Percentiles rank a stretch among this genome's conserved stretches.
These are phyloP conservation scores for Halisarca cf. caerulea DNA, from an alignment of 37 sponge, comb jelly and placozoan genomes.

Conservation along the genomic window DNA sequence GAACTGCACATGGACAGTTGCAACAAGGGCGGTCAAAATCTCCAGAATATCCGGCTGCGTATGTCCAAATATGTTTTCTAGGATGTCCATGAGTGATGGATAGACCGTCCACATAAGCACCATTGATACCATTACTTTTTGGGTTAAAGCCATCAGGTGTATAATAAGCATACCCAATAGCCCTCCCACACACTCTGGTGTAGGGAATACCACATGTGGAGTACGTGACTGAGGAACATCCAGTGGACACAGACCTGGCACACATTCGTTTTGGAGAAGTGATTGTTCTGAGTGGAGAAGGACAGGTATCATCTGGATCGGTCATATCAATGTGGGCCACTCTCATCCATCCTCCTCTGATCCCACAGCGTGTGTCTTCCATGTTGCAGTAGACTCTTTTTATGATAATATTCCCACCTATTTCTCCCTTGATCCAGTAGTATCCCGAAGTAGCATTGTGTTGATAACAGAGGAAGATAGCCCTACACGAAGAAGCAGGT, in stretches of 20 bases:
- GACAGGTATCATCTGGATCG: background rate
- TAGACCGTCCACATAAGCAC: background rate
- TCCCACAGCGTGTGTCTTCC: background rate
- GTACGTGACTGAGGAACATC: constrained; percentile 10
- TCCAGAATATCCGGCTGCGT: background rate
- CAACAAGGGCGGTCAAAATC: background rate
- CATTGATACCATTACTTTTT: background rate
- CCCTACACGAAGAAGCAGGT: constrained; percentile 6
- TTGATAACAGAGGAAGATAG: background rate
- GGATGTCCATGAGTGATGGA: constrained; percentile 10
- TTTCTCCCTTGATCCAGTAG: no score
- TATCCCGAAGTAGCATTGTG: no score
- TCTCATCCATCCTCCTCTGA: constrained; percentile 12
- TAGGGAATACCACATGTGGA: background rate
- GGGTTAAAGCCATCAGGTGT: constrained; percentile 6
- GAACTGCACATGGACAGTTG: constrained; percentile 12
- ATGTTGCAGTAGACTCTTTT: no score
- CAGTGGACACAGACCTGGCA: background rate
- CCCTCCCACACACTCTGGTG: constrained; percentile 14
- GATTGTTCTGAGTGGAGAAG: background rate
- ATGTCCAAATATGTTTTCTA: background rate
- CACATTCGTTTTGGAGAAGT: constrained; percentile 13
- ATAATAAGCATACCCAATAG: background rate
- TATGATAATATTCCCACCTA: no score
- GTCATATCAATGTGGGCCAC: constrained; percentile 7